Percentiles rank a stretch among this genome's conserved stretches.
phyloP scores from a whole-genome alignment of 2,888 invertebrate species.

The Agrochola macilenta region DNA sequence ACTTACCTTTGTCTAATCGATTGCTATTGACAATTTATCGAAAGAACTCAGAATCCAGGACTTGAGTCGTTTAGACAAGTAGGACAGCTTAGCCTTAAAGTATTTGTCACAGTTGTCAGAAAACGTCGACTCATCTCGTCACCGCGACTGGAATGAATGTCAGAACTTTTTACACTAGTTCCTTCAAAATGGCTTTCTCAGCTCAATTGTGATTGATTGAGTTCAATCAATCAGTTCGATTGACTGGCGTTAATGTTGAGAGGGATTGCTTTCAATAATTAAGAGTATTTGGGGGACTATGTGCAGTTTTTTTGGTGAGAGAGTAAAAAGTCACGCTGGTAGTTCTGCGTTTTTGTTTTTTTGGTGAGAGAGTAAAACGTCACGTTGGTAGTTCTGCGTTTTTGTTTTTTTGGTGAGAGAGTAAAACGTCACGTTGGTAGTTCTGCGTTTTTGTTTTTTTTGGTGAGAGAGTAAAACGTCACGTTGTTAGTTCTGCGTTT shows the following conservation, averaged over 20 bases:
- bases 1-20: neutral
- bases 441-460: neutral
- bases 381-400: neutral
- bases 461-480: neutral
- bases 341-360: neutral
- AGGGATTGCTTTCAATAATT: constrained; percentile 46
- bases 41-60: neutral
- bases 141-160: constrained; percentile 10
- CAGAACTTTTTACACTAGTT: constrained; percentile 37
- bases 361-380: neutral
- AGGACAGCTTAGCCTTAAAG: neutral
- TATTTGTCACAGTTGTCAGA: constrained; percentile 3
- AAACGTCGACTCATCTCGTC: constrained; percentile 23
- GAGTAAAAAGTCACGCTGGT: neutral
- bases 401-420: neutral
- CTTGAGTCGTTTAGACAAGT: neutral
- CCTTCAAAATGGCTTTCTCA: constrained; percentile 47
- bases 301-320: neutral
- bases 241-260: constrained; percentile 51
- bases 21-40: neutral
- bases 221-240: constrained; percentile 58
- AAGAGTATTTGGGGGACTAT: neutral
- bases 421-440: neutral
- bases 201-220: constrained; percentile 64
- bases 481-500: neutral